phyloP scores from a whole-genome alignment of 2,888 invertebrate genomes.

The Lysandra bellargus region DNA sequence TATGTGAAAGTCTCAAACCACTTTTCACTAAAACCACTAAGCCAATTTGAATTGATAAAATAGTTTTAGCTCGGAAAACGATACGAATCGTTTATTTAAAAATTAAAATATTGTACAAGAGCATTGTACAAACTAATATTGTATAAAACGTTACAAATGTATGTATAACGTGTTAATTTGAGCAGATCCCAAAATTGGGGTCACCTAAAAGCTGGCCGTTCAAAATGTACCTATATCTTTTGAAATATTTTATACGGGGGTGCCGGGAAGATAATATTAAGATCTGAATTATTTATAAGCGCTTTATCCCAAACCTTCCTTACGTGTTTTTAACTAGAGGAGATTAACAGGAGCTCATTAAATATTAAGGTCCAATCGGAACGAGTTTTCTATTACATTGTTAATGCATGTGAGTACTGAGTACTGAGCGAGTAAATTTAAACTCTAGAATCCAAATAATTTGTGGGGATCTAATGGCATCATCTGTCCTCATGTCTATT shows the following conservation, averaged over 20 bases:
- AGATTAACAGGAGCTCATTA: conserved; percentile 12
- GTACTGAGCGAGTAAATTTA: background rate
- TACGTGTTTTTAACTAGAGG: conserved; percentile 23
- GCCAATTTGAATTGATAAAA: background rate
- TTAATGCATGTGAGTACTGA: background rate
- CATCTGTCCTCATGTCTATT: too few species aligned
- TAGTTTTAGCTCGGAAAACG: background rate
- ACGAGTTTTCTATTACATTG: background rate
- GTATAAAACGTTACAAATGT: conserved; percentile 18
- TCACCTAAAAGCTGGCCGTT: conserved; percentile 19
- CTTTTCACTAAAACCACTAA: background rate
- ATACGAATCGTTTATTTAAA: background rate
- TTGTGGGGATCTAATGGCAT: too few species aligned
- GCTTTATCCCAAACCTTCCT: background rate
- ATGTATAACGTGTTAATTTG: conserved; percentile 26
- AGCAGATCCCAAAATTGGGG: conserved; percentile 16
- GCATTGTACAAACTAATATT: background rate
- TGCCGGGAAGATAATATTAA: background rate
- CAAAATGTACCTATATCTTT: conserved; percentile 21
- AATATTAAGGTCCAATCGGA: conserved; percentile 13
- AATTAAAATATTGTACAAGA: background rate
- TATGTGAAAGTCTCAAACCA: background rate
- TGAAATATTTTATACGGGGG: conserved; percentile 11
- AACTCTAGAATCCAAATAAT: background rate
- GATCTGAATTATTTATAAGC: conserved; percentile 29